These are phyloP conservation scores for Siderastrea radians DNA, from an alignment of 92 coral and sea anemone genomes.

Conservation along the genomic window DNA sequence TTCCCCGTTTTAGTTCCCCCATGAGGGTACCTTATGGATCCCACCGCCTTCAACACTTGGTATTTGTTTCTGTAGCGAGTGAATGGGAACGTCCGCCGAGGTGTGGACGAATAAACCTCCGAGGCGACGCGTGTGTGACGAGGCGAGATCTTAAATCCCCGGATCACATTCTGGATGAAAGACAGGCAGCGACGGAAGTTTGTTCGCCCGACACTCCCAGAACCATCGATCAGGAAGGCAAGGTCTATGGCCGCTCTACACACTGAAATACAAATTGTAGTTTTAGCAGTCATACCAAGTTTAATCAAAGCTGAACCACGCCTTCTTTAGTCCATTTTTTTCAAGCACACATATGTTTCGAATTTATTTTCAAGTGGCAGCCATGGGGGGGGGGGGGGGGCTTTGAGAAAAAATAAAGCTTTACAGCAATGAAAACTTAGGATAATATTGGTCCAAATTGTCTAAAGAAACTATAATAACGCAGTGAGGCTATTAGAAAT, in stretches of 20 bases:
- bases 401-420: too few relatives aligned
- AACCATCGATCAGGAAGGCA: conserved; percentile 86
- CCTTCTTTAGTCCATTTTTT: too few relatives aligned
- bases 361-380: too few relatives aligned
- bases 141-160: conserved; percentile 69
- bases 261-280: conserved; percentile 18
- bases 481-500: too few relatives aligned
- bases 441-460: too few relatives aligned
- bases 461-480: too few relatives aligned
- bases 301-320: too few relatives aligned
- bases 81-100: conserved; percentile 58
- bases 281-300: too few relatives aligned
- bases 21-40: conserved; percentile 70
- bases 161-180: conserved; percentile 67
- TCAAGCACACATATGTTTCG: too few relatives aligned
- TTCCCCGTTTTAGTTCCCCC: conserved; percentile 80
- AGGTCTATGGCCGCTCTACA: conserved; percentile 78
- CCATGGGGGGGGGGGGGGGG: too few relatives aligned
- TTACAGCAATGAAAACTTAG: too few relatives aligned
- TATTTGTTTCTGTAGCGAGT: conserved; percentile 37
- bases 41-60: conserved; percentile 66
- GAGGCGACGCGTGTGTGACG: conserved; percentile 65
- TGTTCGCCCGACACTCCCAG: conserved; percentile 81
- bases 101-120: conserved; percentile 54
- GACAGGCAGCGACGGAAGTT: conserved; percentile 82